A percentile compares a stretch with the other conserved stretches of the same genome.
Evolutionary conservation across 2,888 invertebrate species (phyloP).

Genomic region (Noctua fimbriata): DNA sequence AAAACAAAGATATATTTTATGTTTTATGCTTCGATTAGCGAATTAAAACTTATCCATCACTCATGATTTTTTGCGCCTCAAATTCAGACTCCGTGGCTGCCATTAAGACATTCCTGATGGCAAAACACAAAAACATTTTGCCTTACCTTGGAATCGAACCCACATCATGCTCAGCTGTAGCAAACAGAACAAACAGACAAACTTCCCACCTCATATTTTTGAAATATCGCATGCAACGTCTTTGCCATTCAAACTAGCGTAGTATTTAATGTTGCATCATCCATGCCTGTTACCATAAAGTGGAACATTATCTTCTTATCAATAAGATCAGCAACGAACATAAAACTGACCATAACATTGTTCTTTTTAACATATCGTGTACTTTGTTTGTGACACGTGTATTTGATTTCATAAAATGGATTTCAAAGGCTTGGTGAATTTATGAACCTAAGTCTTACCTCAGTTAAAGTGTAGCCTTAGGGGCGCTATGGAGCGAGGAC

Average conservation of each 20-base stretch:
- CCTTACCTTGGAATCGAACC: background rate
- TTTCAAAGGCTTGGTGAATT: background rate
- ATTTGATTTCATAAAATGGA: slow-evolving; percentile 8
- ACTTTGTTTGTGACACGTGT: slow-evolving; percentile 13
- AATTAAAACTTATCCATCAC: background rate
- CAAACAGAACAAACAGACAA: background rate
- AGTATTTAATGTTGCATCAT: background rate
- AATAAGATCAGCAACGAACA: background rate
- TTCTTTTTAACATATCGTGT: slow-evolving; percentile 23
- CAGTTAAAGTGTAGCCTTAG: no score
- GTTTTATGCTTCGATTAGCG: background rate
- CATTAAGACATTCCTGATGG: background rate
- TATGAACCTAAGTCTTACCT: no score
- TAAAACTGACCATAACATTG: slow-evolving; percentile 23
- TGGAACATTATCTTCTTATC: background rate
- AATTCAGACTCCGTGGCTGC: background rate
- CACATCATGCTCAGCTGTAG: no score
- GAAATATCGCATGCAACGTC: background rate
- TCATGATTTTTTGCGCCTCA: background rate
- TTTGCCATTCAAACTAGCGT: background rate
- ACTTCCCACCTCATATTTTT: background rate
- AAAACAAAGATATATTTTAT: background rate
- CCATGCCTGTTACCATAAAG: background rate
- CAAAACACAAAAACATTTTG: background rate
- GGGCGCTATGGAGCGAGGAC: no score